Evolutionary conservation across 2,888 invertebrate genomes (phyloP).

Genomic region (Harpagoxenus sublaevis): DNA sequence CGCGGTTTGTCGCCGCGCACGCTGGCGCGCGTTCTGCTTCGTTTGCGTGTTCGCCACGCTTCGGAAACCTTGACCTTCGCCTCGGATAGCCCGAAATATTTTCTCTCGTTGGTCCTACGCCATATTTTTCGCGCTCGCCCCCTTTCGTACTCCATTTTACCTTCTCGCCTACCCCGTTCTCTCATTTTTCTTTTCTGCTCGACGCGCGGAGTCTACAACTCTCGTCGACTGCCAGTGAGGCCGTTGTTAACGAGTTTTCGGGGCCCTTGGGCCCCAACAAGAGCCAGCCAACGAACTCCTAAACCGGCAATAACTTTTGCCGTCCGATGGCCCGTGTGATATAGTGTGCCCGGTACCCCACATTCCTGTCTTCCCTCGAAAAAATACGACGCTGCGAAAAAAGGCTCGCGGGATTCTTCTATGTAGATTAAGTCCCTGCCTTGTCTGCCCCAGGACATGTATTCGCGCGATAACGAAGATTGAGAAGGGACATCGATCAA

Average conservation of each 20-base stretch:
- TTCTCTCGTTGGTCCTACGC: constrained; percentile 15
- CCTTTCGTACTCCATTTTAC: constrained; percentile 23
- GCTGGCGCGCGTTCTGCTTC: constrained; percentile 27
- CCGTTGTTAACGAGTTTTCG: constrained; percentile 79
- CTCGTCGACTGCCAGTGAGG: background rate
- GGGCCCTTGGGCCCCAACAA: constrained; percentile 65
- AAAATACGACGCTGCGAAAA: constrained; percentile 63
- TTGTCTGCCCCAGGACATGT: background rate
- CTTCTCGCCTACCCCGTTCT: constrained; percentile 6
- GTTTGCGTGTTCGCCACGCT: constrained; percentile 46
- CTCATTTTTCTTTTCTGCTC: constrained; percentile 28
- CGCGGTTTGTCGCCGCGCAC: constrained; percentile 19
- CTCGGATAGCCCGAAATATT: constrained; percentile 27
- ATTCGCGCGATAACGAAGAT: constrained; percentile 54
- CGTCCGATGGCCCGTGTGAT: constrained; percentile 76
- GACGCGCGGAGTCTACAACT: constrained; percentile 28
- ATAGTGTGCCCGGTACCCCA: constrained; percentile 65
- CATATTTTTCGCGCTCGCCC: constrained; percentile 23
- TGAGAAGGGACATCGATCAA: constrained; percentile 13
- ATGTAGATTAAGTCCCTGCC: constrained; percentile 63
- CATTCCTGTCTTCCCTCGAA: constrained; percentile 59
- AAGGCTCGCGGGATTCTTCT: constrained; percentile 56
- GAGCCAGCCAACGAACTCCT: constrained; percentile 69
- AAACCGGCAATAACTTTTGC: constrained; percentile 78
- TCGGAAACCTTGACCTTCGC: constrained; percentile 51